Percentiles rank a stretch among this genome's conserved stretches.
Evolutionary conservation across 2,797 vertebrate species (phyloP).

Genomic region (Xerus rutilus): DNA sequence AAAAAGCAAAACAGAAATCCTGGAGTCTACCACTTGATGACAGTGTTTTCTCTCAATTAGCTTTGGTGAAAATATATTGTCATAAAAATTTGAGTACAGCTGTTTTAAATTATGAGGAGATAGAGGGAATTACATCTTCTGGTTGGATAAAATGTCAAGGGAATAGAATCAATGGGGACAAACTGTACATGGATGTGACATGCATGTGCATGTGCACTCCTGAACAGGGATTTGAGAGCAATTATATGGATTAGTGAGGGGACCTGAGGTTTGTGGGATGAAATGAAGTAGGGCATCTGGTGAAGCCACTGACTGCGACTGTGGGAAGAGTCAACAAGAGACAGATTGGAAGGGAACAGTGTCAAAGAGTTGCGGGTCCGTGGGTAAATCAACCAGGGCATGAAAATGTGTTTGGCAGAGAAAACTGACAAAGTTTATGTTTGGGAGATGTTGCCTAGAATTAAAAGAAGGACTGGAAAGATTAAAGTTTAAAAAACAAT

Average conservation of each 20-base stretch:
- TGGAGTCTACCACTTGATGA: background rate
- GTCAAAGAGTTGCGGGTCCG: background rate
- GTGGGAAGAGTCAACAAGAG: background rate
- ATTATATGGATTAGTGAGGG: background rate
- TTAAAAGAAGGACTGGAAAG: background rate
- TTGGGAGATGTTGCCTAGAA: background rate
- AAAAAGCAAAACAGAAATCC: background rate
- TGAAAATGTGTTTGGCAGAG: background rate
- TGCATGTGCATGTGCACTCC: fast-evolving
- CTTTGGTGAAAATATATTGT: background rate
- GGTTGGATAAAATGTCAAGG: background rate
- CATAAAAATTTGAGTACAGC: background rate
- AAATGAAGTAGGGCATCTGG: background rate
- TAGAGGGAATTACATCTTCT: background rate
- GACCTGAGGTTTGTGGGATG: background rate
- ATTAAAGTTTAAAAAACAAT: background rate
- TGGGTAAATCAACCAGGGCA: background rate
- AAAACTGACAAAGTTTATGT: background rate
- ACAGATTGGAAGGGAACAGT: fast-evolving
- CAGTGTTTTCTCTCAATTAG: background rate
- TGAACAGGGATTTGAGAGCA: background rate
- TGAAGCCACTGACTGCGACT: background rate
- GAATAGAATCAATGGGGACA: background rate
- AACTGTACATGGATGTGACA: background rate
- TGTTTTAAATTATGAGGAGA: background rate